phyloP scores from a whole-genome alignment of 2,113 vertebrate genomes.

The Mustelus asterias region DNA sequence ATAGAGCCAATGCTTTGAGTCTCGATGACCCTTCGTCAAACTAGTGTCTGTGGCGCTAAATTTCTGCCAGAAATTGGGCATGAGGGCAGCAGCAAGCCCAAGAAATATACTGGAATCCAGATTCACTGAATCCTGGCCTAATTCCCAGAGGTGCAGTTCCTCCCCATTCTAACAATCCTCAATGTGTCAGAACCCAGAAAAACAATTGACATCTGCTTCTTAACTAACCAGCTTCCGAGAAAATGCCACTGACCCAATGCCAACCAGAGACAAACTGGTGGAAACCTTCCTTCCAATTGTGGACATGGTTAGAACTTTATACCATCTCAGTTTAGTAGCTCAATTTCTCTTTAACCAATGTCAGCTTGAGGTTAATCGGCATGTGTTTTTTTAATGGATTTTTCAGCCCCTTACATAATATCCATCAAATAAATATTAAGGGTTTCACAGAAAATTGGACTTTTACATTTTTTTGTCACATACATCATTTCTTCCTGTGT shows the following conservation, averaged over 20 bases:
- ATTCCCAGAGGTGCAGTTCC: not conserved
- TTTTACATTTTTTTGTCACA: not conserved
- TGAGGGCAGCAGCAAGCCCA: not conserved
- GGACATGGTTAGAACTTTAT: not conserved
- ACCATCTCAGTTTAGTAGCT: not conserved
- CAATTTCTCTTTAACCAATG: too few relatives aligned
- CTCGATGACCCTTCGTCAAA: not conserved
- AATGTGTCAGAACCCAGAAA: not conserved
- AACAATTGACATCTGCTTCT: not conserved
- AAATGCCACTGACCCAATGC: slow-evolving; percentile 3
- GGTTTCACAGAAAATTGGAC: not conserved
- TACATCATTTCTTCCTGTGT: slow-evolving; percentile 3
- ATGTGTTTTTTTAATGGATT: slow-evolving; percentile 10
- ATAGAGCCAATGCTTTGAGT: too few relatives aligned
- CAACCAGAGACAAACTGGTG: not conserved
- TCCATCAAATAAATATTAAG: slow-evolving; percentile 7
- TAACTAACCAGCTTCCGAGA: not conserved
- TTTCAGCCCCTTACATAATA: not conserved
- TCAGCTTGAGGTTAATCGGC: not conserved
- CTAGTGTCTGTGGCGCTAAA: not conserved
- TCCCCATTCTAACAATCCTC: not conserved
- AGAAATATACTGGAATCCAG: not conserved
- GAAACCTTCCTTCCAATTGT: not conserved
- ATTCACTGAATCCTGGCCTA: not conserved
- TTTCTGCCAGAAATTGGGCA: not conserved